phyloP scores from a whole-genome alignment of 2,113 vertebrate species.

The Crocuta crocuta region DNA sequence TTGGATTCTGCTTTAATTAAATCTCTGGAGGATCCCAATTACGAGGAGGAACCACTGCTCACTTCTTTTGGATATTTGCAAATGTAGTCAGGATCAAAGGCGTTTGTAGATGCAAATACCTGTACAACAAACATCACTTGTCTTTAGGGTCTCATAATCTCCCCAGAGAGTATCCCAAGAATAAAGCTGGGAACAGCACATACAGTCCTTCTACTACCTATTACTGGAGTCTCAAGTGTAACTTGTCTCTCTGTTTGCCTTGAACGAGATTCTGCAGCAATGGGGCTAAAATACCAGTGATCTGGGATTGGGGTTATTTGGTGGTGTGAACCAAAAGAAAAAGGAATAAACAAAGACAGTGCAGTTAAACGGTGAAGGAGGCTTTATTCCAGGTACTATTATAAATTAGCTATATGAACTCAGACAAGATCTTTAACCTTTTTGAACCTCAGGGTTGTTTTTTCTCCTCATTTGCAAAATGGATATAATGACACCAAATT shows the following conservation, averaged over 20 bases:
- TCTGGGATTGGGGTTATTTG: not conserved
- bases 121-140: constrained; percentile 44
- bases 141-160: not conserved
- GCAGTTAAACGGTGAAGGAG: not conserved
- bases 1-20: constrained; percentile 73
- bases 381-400: not conserved
- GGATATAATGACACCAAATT: not conserved
- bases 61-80: constrained; percentile 58
- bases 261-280: not conserved
- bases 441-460: not conserved
- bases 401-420: not conserved
- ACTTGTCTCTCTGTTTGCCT: not conserved
- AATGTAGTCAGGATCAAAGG: constrained; percentile 51
- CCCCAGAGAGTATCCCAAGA: not conserved
- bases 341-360: not conserved
- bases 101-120: constrained; percentile 36
- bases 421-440: not conserved
- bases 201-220: not conserved
- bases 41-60: constrained; percentile 40
- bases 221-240: not conserved
- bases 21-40: constrained; percentile 69
- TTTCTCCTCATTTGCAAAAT: not conserved
- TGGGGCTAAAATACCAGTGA: not conserved
- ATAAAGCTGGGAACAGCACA: not conserved
- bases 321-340: not conserved